These are phyloP conservation scores for Myopa tessellatipennis DNA, from an alignment of 2,888 invertebrate species.

Conservation along the genomic window DNA sequence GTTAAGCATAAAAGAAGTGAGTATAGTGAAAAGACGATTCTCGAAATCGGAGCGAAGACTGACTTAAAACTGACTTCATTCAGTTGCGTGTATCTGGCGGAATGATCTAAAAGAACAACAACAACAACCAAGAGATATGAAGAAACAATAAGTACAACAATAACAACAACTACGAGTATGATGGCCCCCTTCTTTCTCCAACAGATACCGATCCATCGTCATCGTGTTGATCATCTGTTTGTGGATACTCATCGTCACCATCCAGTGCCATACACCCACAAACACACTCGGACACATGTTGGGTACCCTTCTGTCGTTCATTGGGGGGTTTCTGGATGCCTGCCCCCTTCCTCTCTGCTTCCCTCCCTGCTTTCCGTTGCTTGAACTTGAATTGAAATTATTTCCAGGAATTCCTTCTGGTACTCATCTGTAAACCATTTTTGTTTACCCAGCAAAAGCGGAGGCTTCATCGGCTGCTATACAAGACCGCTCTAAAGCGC, in stretches of 20 bases:
- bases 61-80: conserved; percentile 5
- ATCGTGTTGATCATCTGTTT: conserved; percentile 18
- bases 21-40: neutral
- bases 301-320: neutral
- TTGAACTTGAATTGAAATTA: conserved; percentile 32
- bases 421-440: neutral
- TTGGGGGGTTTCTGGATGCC: no score
- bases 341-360: no score
- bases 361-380: neutral
- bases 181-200: neutral
- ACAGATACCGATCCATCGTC: conserved; percentile 23
- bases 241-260: conserved; percentile 31
- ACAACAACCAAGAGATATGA: neutral
- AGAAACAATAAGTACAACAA: neutral
- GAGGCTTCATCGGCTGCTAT: neutral
- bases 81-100: conserved; percentile 36
- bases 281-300: neutral
- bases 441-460: neutral
- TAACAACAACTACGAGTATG: neutral
- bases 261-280: neutral
- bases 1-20: no score
- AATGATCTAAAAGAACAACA: conserved; percentile 31
- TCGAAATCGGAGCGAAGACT: conserved; percentile 3
- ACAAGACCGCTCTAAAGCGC: neutral
- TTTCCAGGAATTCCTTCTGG: conserved; percentile 26